These are phyloP conservation scores for Trichechus manatus DNA, from an alignment of 2,113 vertebrate species.

Conservation along the genomic window DNA sequence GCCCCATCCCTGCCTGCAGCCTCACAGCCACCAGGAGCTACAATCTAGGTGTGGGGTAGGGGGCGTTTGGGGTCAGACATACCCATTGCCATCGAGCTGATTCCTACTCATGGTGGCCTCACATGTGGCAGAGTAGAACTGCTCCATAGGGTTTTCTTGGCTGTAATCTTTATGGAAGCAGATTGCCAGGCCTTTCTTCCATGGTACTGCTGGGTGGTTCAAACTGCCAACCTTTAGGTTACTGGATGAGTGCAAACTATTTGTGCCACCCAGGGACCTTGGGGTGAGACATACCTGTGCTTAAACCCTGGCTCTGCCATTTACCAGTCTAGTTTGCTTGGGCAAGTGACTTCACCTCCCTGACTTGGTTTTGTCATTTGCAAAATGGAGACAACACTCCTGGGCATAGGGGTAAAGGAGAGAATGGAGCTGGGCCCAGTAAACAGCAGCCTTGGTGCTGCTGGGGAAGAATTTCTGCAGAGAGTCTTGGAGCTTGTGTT, in stretches of 20 bases:
- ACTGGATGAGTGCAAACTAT: not conserved
- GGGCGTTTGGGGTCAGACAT: not conserved
- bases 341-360: not conserved
- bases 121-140: not conserved
- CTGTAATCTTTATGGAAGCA: not conserved
- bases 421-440: not conserved
- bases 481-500: not conserved
- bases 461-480: not conserved
- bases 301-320: not conserved
- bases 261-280: not conserved
- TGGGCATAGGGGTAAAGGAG: not conserved
- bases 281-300: not conserved
- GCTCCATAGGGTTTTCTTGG: not conserved
- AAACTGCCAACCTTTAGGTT: not conserved
- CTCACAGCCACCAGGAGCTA: not conserved
- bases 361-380: not conserved
- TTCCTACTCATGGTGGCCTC: not conserved
- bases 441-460: not conserved
- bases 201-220: not conserved
- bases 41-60: fast-evolving
- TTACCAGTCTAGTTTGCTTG: not conserved
- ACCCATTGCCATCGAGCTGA: fast-evolving
- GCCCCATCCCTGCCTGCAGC: not conserved
- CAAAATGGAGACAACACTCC: not conserved
- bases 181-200: not conserved